phyloP scores from a whole-genome alignment of 1,140 invertebrate species.

The Drosophila ironensis region DNA sequence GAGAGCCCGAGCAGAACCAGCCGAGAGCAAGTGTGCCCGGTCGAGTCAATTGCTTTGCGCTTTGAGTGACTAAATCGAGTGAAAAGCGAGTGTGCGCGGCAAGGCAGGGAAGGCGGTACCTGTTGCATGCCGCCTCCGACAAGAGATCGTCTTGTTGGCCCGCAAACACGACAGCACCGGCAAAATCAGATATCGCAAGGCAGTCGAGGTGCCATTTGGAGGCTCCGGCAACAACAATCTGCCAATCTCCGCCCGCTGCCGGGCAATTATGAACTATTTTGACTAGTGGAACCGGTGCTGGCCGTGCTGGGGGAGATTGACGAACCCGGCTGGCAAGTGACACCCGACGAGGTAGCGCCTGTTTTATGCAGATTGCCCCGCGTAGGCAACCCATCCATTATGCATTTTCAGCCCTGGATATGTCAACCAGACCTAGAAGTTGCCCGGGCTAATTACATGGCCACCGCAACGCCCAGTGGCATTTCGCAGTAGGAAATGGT shows the following conservation, averaged over 20 bases:
- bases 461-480: slow-evolving; percentile 56
- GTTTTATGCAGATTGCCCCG: slow-evolving; percentile 49
- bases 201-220: slow-evolving; percentile 65
- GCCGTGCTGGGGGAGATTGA: slow-evolving; percentile 23
- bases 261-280: slow-evolving; percentile 73
- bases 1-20: slow-evolving; percentile 11
- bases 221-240: slow-evolving; percentile 34
- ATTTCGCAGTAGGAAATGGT: slow-evolving; percentile 39
- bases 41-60: slow-evolving; percentile 13
- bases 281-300: slow-evolving; percentile 40
- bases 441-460: slow-evolving; percentile 4
- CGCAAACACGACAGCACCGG: slow-evolving; percentile 27
- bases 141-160: slow-evolving; percentile 48
- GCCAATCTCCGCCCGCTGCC: slow-evolving; percentile 36
- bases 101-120: slow-evolving; percentile 16
- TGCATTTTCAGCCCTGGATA: slow-evolving; percentile 12
- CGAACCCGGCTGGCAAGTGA: slow-evolving; percentile 19
- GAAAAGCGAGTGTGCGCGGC: neutral
- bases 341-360: slow-evolving; percentile 2
- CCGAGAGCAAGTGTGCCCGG: slow-evolving; percentile 17
- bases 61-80: slow-evolving; percentile 12
- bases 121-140: slow-evolving; percentile 49
- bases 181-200: slow-evolving; percentile 43
- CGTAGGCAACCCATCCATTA: slow-evolving; percentile 27
- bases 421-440: slow-evolving; percentile 24